Conservation (phyloP, 30 jellyfish, hydroid and myxozoan species). For the Clytia hemisphaerica region DNA sequence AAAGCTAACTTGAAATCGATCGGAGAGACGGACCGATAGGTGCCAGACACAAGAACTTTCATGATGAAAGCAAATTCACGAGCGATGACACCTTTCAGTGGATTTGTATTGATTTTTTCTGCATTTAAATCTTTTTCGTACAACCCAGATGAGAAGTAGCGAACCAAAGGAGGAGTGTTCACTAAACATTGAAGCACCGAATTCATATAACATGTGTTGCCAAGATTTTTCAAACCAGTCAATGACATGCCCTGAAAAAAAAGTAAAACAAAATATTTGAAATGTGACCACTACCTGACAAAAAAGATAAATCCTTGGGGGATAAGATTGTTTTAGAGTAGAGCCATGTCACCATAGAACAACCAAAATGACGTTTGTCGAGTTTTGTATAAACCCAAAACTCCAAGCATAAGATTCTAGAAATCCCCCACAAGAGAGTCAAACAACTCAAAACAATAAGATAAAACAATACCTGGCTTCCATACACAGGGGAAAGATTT, state of each 20-base stretch:
- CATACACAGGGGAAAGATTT: conserved; percentile 63
- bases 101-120: conserved; percentile 53
- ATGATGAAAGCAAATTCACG: conserved; percentile 77
- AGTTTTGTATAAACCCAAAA: too few relatives aligned
- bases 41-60: conserved; percentile 86
- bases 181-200: conserved; percentile 74
- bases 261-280: background rate
- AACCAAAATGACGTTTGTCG: background rate
- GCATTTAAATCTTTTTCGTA: conserved; percentile 46
- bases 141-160: conserved; percentile 45
- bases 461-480: conserved; percentile 82
- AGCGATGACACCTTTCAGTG: conserved; percentile 67
- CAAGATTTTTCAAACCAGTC: conserved; percentile 88
- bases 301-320: background rate
- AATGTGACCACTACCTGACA: background rate
- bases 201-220: conserved; percentile 95
- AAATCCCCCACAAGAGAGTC: too few relatives aligned
- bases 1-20: conserved; percentile 64
- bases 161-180: conserved; percentile 60
- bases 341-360: background rate
- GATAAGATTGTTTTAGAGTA: background rate
- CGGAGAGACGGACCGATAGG: conserved; percentile 93
- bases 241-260: conserved; percentile 67
- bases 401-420: too few relatives aligned
- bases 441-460: too few relatives aligned